Base-by-base conservation (phyloP, 1,140 invertebrate genomes). In the Drosophila seguyi region DNA sequence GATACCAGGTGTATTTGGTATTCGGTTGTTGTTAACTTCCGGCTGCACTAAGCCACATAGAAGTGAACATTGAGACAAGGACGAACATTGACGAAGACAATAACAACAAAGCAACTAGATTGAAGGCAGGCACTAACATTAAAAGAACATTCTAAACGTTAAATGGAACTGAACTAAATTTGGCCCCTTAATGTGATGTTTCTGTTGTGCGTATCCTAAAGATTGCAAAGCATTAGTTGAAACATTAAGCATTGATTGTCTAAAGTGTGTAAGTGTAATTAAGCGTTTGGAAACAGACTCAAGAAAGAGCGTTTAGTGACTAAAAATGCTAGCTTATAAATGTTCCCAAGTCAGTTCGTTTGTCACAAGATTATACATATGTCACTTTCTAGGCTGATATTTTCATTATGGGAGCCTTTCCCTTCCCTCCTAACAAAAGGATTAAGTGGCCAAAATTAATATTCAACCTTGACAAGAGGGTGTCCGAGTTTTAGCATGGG, bases 41-140 rank as follows among this genome's bases (percentile, higher is more conserved):
- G 27, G 14, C 53, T 65, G 5, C 6, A 36, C 20, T 29, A 6
- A 48, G 31, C 34, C 42, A 81, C 62, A 81, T 53, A 53, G 38
- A 62, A 58, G 29, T 2, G 44, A 18, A 69, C 20, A 38, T 29
- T 8, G 36, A 63, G 36, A 63, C 42, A 8, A 45, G 18, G 41
- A 72, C 67, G 10, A 29, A 34, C 31, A 34, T 34, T 34, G 34
- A 34, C 34, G 5, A 57, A 0, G 18, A 68, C 20, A n/a, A 57
- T 22, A 10, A 71, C 60, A 36, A 16, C 7, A 52, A 41, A 36
- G 29, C 62, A 11, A 50, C 14, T 27, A 42, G 13, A 39, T n/a
- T 13, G 7, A 56, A 36, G n/a, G 57, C 41, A 11, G 6, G 4
- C 18, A 47, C 22, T 7, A 27, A 44, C 39, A 36, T n/a, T 10